phyloP scores from a whole-genome alignment of 2,797 vertebrate species.

The Pelobates cultripes region DNA sequence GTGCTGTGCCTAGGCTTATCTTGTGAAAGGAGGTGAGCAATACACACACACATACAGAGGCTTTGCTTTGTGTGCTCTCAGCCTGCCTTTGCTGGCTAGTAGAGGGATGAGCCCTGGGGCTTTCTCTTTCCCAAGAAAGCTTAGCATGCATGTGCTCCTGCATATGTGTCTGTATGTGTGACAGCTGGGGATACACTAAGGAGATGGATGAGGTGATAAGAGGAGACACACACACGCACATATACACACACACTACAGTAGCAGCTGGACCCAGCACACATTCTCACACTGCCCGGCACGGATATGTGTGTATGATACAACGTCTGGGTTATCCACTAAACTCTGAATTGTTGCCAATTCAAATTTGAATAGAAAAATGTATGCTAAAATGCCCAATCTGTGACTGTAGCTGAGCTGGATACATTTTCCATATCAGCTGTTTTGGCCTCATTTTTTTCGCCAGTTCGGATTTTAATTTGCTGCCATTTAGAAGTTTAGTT shows the following conservation, averaged over 20 bases:
- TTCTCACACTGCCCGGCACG: not conserved
- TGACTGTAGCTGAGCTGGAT: too few species aligned
- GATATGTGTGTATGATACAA: not conserved
- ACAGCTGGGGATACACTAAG: slow-evolving; percentile 23
- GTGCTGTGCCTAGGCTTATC: not conserved
- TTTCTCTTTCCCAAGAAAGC: slow-evolving; percentile 8
- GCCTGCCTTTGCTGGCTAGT: not conserved
- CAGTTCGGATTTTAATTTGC: too few species aligned
- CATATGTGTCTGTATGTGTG: slow-evolving; percentile 7
- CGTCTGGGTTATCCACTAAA: too few species aligned
- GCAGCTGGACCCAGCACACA: slow-evolving; percentile 20
- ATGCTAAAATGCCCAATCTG: too few species aligned
- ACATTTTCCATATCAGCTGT: too few species aligned
- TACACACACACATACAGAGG: not conserved
- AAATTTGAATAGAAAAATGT: too few species aligned
- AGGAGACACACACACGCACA: not conserved
- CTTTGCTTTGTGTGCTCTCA: not conserved
- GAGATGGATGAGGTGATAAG: slow-evolving; percentile 15
- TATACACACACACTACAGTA: not conserved
- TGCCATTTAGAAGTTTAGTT: too few species aligned
- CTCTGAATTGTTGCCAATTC: too few species aligned
- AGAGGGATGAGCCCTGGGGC: slow-evolving; percentile 7
- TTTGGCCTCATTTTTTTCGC: too few species aligned
- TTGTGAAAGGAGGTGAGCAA: not conserved
- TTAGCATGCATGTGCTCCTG: slow-evolving; percentile 4